Percentiles rank a stretch among this genome's conserved stretches.
Conservation (phyloP, 1,140 invertebrate genomes). For the Drosophila neocordata region DNA sequence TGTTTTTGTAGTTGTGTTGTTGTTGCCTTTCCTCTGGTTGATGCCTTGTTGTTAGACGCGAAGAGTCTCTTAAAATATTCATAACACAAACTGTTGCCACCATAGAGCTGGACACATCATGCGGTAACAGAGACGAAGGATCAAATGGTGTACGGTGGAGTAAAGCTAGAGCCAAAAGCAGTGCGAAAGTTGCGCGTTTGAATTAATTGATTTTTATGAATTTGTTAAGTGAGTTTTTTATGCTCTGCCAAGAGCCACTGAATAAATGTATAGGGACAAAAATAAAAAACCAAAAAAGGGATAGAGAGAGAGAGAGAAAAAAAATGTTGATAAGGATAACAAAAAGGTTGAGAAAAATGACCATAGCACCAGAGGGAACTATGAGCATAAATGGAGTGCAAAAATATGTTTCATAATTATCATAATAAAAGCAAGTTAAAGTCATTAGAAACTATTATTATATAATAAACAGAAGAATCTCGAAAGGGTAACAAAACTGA, state of each 20-base stretch:
- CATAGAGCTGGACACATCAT: slow-evolving; percentile 51
- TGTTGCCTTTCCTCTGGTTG: slow-evolving; percentile 29
- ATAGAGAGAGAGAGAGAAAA: too few species aligned
- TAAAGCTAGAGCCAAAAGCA: slow-evolving; percentile 25
- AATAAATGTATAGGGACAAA: too few species aligned
- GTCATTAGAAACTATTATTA: neutral
- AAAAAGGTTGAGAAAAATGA: slow-evolving; percentile 12
- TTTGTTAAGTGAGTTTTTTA: slow-evolving; percentile 56
- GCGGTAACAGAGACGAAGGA: neutral
- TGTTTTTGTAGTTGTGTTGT: slow-evolving; percentile 33
- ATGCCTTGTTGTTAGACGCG: slow-evolving; percentile 37
- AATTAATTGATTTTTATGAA: slow-evolving; percentile 78
- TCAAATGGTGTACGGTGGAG: slow-evolving; percentile 23
- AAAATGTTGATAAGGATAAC: too few species aligned
- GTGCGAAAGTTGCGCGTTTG: slow-evolving; percentile 55
- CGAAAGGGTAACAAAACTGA: neutral
- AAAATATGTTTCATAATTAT: slow-evolving; percentile 33
- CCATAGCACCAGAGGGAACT: slow-evolving; percentile 3
- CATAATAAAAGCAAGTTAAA: slow-evolving; percentile 6
- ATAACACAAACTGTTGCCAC: slow-evolving; percentile 79
- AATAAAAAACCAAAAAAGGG: too few species aligned
- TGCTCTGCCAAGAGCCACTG: slow-evolving; percentile 11
- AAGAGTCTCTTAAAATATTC: slow-evolving; percentile 73
- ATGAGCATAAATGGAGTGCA: slow-evolving; percentile 17
- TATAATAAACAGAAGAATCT: slow-evolving; percentile 16